A percentile compares a stretch with the other conserved stretches of the same genome.
Conservation (phyloP, 2,113 vertebrate genomes). For the Clarias gariepinus region DNA sequence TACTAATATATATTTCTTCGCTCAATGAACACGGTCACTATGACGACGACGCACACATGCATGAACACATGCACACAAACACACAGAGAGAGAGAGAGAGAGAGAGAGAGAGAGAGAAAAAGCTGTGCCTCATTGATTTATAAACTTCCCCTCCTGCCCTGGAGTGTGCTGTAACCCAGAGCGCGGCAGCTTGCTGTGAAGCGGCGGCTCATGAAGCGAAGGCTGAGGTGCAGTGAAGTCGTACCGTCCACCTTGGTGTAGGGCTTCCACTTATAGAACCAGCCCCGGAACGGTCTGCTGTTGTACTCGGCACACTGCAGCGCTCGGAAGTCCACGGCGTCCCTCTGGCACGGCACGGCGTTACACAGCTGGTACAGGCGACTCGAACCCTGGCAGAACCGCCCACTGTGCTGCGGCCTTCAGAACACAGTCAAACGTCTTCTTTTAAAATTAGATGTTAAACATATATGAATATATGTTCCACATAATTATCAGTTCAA, state of each 20-base stretch:
- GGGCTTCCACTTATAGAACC: constrained; percentile 98
- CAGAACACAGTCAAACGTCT: neutral
- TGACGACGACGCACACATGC: neutral
- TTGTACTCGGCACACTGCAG: constrained; percentile 97
- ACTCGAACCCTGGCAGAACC: constrained; percentile 85
- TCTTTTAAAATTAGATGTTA: neutral
- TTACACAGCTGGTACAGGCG: constrained; percentile 90
- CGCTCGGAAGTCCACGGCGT: constrained; percentile 82
- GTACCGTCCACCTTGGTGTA: constrained; percentile 97
- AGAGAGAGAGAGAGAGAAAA: neutral
- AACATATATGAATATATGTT: no score
- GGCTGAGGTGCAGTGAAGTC: neutral
- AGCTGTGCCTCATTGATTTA: neutral
- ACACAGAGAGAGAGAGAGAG: neutral
- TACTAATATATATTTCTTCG: neutral
- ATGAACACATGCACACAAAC: constrained; percentile 34
- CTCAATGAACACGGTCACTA: neutral
- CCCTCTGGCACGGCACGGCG: constrained; percentile 72
- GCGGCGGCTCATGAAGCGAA: neutral
- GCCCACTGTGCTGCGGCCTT: constrained; percentile 92
- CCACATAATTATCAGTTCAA: neutral
- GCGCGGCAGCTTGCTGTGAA: neutral
- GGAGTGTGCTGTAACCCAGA: neutral
- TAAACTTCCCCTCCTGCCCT: neutral
- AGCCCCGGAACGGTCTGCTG: constrained; percentile 95